These are phyloP conservation scores for Plutella xylostella DNA, from an alignment of 2,888 invertebrate species.

Conservation along the genomic window DNA sequence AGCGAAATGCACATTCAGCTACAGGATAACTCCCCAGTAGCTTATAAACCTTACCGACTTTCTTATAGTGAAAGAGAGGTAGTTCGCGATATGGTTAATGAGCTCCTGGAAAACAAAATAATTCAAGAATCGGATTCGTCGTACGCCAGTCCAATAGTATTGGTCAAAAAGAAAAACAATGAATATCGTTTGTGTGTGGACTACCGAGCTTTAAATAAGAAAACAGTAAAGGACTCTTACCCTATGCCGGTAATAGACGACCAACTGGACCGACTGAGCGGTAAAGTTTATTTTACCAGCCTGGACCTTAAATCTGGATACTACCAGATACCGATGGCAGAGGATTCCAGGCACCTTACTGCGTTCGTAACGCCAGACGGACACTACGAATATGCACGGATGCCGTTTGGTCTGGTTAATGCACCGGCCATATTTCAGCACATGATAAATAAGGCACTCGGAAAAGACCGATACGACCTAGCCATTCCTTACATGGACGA, in stretches of 20 bases:
- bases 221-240: conserved; percentile 23
- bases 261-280: conserved; percentile 22
- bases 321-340: conserved; percentile 24
- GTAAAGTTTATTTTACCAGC: conserved; percentile 21
- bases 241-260: conserved; percentile 26
- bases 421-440: conserved; percentile 26
- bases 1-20: conserved; percentile 4
- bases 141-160: conserved; percentile 21
- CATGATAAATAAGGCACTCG: conserved; percentile 17
- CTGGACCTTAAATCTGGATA: conserved; percentile 23
- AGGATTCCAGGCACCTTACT: conserved; percentile 23
- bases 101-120: conserved; percentile 2
- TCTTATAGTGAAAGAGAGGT: conserved; percentile 9
- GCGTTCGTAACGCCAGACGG: conserved; percentile 28
- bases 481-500: conserved; percentile 25
- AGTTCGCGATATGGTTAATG: conserved; percentile 10
- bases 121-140: conserved; percentile 12
- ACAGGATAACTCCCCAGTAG: conserved; percentile 11
- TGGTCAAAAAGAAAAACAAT: too few relatives aligned
- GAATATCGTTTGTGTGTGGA: conserved; percentile 22
- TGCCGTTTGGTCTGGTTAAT: conserved; percentile 23
- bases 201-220: conserved; percentile 13
- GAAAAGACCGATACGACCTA: conserved; percentile 5
- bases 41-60: conserved; percentile 10
- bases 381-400: conserved; percentile 24